phyloP scores from a whole-genome alignment of 2,888 invertebrate species.

The Caenorhabditis panamensis region DNA sequence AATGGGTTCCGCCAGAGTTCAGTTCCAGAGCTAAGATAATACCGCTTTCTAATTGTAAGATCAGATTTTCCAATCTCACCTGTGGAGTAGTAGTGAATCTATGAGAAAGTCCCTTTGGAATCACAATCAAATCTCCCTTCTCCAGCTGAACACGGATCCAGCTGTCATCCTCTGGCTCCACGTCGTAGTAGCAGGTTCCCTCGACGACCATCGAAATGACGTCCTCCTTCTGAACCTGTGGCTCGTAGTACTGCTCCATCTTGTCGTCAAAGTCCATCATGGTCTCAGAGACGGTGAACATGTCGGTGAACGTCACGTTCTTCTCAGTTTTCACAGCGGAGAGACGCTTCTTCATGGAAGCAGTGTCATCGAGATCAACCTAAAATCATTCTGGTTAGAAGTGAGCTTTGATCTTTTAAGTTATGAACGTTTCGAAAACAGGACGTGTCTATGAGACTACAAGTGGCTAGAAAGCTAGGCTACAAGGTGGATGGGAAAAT shows the following conservation, averaged over 20 bases:
- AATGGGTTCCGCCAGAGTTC: neutral
- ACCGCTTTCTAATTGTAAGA: too few species aligned
- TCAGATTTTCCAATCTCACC: too few species aligned
- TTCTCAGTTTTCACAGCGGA: constrained; percentile 74
- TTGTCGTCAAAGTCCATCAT: constrained; percentile 72
- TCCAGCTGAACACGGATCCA: constrained; percentile 78
- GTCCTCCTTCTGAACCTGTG: constrained; percentile 72
- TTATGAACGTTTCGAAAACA: neutral
- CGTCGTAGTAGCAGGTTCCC: constrained; percentile 76
- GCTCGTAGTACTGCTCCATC: constrained; percentile 78
- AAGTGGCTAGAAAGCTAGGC: constrained; percentile 20
- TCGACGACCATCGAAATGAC: constrained; percentile 75
- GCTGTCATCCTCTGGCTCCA: constrained; percentile 76
- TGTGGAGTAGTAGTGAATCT: constrained; percentile 77
- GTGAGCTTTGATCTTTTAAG: constrained; percentile 2
- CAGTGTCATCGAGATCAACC: constrained; percentile 77
- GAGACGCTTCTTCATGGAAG: constrained; percentile 77
- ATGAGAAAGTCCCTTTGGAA: constrained; percentile 75
- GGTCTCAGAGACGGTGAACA: constrained; percentile 74
- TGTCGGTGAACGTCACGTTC: constrained; percentile 71
- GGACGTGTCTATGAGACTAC: neutral
- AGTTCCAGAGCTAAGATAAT: neutral
- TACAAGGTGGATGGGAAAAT: neutral
- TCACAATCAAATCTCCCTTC: constrained; percentile 77
- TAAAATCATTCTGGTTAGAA: constrained; percentile 39